phyloP scores from a whole-genome alignment of 2,888 invertebrate genomes.

The Ferdinandea cuprea region DNA sequence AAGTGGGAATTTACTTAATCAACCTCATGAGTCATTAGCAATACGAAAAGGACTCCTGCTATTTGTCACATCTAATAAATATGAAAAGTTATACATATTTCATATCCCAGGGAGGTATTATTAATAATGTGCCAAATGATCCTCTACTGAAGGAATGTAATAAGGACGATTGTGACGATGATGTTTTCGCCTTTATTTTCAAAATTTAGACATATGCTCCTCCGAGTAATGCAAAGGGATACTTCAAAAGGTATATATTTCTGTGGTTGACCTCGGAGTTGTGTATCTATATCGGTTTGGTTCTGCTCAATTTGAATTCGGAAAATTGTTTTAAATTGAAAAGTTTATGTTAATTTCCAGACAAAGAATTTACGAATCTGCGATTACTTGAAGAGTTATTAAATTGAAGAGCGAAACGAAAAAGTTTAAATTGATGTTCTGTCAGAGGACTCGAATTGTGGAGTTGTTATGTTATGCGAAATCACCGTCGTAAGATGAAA shows the following conservation, averaged over 20 bases:
- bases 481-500: not conserved
- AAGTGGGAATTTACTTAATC: slow-evolving; percentile 35
- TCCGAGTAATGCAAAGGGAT: too few species aligned
- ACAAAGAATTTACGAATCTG: not conserved
- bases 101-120: too few species aligned
- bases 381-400: not conserved
- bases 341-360: not conserved
- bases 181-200: too few species aligned
- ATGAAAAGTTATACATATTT: too few species aligned
- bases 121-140: slow-evolving; percentile 25
- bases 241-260: too few species aligned
- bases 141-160: slow-evolving; percentile 15
- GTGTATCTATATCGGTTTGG: not conserved
- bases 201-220: too few species aligned
- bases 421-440: slow-evolving; percentile 17
- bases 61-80: slow-evolving; percentile 17
- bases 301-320: not conserved
- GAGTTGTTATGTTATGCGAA: not conserved
- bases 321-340: not conserved
- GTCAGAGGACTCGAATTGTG: not conserved
- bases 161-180: slow-evolving; percentile 24
- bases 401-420: not conserved
- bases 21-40: slow-evolving; percentile 18
- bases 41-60: not conserved
- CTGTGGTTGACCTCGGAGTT: slow-evolving; percentile 11